Conservation (phyloP, 2,113 vertebrate genomes). For the Melanerpes aurifrons region DNA sequence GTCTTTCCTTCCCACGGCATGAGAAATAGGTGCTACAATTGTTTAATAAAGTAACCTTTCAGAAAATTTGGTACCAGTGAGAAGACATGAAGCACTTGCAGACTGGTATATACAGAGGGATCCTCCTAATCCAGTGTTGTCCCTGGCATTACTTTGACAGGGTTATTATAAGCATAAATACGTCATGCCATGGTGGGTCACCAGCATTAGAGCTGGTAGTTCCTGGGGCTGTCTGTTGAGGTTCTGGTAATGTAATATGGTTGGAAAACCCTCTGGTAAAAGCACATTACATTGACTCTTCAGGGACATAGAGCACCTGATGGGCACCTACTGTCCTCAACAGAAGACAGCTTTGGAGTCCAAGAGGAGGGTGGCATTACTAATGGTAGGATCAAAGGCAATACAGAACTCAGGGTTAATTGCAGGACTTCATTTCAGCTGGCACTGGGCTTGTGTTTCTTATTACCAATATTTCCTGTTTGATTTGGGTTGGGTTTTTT, state of each 20-base stretch:
- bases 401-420: background rate
- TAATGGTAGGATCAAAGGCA: background rate
- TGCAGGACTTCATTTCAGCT: background rate
- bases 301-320: background rate
- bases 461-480: background rate
- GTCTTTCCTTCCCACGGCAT: background rate
- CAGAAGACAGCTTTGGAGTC: background rate
- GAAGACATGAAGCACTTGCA: background rate
- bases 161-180: background rate
- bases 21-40: background rate
- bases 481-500: background rate
- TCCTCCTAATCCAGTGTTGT: background rate
- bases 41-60: background rate
- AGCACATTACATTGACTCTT: background rate
- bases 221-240: background rate
- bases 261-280: background rate
- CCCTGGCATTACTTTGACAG: background rate
- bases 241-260: background rate
- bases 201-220: background rate
- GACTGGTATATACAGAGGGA: background rate
- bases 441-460: background rate
- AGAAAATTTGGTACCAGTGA: background rate
- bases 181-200: background rate
- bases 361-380: accelerated
- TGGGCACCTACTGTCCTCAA: background rate